phyloP scores from a whole-genome alignment of 2,888 invertebrate species.

The Heliconius erato region DNA sequence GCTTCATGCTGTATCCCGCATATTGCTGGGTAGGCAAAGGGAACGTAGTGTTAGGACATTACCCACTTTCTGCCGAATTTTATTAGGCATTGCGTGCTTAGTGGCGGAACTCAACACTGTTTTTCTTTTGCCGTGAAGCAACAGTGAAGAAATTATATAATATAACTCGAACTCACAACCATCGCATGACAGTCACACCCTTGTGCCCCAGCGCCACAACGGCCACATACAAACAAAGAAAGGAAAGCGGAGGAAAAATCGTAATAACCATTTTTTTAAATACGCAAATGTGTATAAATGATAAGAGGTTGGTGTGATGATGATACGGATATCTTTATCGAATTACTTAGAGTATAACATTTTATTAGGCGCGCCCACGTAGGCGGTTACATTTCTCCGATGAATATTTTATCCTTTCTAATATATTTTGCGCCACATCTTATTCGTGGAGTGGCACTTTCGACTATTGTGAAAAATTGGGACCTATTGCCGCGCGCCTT shows the following conservation, averaged over 20 bases:
- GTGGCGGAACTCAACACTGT: too few species aligned
- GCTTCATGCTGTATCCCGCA: too few species aligned
- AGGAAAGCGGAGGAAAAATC: background rate
- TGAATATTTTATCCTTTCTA: constrained; percentile 38
- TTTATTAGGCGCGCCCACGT: constrained; percentile 23
- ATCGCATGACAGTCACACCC: too few species aligned
- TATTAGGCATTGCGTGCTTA: too few species aligned
- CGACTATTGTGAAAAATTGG: constrained; percentile 35
- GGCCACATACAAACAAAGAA: too few species aligned
- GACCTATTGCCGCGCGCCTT: background rate
- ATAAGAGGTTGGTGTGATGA: background rate
- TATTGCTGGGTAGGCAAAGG: too few species aligned
- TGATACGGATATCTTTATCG: constrained; percentile 13
- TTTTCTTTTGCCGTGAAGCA: too few species aligned
- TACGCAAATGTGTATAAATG: background rate
- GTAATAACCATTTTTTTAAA: background rate
- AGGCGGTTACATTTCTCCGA: constrained; percentile 28
- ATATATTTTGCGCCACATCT: constrained; percentile 35
- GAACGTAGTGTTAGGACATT: too few species aligned
- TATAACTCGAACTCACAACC: too few species aligned
- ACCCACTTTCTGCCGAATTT: too few species aligned
- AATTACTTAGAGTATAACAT: constrained; percentile 32
- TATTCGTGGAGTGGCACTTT: constrained; percentile 27
- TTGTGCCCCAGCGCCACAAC: too few species aligned
- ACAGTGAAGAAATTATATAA: too few species aligned